Conservation (phyloP, 2,888 invertebrate species). For the Catocala nupta region DNA sequence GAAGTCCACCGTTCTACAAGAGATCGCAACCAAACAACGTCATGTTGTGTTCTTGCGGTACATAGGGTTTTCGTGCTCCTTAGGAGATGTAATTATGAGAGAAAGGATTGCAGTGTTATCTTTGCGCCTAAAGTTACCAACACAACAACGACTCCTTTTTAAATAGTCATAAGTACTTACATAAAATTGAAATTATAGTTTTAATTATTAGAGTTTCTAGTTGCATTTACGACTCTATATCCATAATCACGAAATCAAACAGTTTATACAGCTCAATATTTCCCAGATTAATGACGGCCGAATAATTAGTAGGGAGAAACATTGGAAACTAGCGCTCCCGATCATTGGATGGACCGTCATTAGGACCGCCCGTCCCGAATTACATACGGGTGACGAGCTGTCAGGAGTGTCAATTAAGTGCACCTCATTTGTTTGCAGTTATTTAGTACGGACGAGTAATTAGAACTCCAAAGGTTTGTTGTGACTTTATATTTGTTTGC, state of each 20-base stretch:
- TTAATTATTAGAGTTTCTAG: not conserved
- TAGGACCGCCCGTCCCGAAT: slow-evolving; percentile 50
- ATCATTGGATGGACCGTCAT: slow-evolving; percentile 38
- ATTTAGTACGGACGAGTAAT: slow-evolving; percentile 10
- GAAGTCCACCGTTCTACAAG: no score
- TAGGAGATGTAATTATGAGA: no score
- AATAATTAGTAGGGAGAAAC: slow-evolving; percentile 61
- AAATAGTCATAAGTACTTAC: no score
- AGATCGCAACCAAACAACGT: no score
- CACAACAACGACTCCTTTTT: no score
- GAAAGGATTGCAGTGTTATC: no score
- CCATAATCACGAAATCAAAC: not conserved
- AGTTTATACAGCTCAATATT: not conserved
- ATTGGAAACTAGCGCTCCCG: slow-evolving; percentile 41
- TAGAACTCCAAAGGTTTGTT: not conserved
- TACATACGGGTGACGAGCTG: slow-evolving; percentile 49
- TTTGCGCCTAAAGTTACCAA: no score
- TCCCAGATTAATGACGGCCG: slow-evolving; percentile 52
- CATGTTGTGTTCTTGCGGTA: no score
- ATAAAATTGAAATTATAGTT: no score
- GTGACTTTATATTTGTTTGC: not conserved
- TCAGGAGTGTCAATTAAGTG: slow-evolving; percentile 46
- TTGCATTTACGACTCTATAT: not conserved
- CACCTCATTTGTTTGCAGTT: slow-evolving; percentile 43
- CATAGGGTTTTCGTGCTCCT: no score